Conservation (phyloP, 1,140 invertebrate genomes). For the Diorhabda sublineata region DNA sequence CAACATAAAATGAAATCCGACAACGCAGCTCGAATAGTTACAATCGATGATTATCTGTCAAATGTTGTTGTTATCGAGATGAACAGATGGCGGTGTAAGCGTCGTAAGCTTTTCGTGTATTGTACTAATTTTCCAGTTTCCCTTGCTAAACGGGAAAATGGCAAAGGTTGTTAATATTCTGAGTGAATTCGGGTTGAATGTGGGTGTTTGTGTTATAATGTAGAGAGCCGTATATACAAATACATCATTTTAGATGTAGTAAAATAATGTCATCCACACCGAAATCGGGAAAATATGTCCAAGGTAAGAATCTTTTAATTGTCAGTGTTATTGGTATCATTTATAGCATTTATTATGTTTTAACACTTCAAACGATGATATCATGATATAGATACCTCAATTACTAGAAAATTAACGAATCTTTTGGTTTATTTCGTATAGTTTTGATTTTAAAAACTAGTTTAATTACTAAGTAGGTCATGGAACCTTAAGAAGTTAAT, state of each 20-base stretch:
- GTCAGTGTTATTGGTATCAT: too few relatives aligned
- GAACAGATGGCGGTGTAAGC: background rate
- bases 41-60: slow-evolving; percentile 2
- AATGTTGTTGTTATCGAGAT: background rate
- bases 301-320: slow-evolving; percentile 25
- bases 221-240: background rate
- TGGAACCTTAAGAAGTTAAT: background rate
- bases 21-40: background rate
- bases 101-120: background rate
- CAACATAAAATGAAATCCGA: too few relatives aligned
- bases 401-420: too few relatives aligned
- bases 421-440: slow-evolving; percentile 6
- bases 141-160: background rate
- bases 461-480: background rate
- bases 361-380: too few relatives aligned
- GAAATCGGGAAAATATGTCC: slow-evolving; percentile 37
- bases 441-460: background rate
- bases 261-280: slow-evolving; percentile 36
- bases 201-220: slow-evolving; percentile 1
- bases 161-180: background rate
- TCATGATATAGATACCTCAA: too few relatives aligned
- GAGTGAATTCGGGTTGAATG: background rate
- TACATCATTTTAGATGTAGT: slow-evolving; percentile 21
- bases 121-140: slow-evolving; percentile 6
- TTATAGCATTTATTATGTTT: too few relatives aligned